A percentile compares a stretch with the other conserved stretches of the same genome.
Evolutionary conservation across 2,113 vertebrate species (phyloP).

Genomic region (Octodon degus): DNA sequence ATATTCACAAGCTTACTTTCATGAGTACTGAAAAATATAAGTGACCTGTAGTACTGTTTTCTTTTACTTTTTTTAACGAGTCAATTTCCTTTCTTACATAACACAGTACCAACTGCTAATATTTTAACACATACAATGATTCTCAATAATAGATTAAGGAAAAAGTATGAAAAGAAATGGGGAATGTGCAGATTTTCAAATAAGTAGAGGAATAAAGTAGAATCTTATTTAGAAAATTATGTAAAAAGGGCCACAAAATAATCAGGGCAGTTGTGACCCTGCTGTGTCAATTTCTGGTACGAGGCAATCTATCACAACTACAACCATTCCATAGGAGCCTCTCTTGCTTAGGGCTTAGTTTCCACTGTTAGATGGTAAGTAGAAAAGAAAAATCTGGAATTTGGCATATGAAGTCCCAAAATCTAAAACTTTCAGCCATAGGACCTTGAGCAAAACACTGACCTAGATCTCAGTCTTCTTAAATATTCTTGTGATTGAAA

Average conservation of each 20-base stretch:
- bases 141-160: neutral
- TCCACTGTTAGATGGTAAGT: neutral
- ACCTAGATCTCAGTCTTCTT: neutral
- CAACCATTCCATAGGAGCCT: neutral
- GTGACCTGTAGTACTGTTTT: neutral
- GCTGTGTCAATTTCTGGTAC: neutral
- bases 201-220: neutral
- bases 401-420: neutral
- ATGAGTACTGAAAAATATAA: neutral
- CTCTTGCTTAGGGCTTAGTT: neutral
- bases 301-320: neutral
- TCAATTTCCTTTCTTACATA: neutral
- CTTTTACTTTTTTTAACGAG: neutral
- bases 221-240: neutral
- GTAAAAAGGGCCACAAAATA: neutral
- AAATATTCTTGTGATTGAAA: neutral
- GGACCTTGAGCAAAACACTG: neutral
- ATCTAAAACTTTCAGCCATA: neutral
- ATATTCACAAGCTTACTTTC: conserved; percentile 18
- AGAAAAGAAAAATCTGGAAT: neutral
- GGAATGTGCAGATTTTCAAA: neutral
- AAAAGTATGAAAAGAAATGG: conserved; percentile 15
- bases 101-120: conserved; percentile 9
- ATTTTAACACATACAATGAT: neutral
- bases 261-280: neutral